Base-by-base conservation (phyloP, 1,140 invertebrate genomes). In the Adelges cooleyi region DNA sequence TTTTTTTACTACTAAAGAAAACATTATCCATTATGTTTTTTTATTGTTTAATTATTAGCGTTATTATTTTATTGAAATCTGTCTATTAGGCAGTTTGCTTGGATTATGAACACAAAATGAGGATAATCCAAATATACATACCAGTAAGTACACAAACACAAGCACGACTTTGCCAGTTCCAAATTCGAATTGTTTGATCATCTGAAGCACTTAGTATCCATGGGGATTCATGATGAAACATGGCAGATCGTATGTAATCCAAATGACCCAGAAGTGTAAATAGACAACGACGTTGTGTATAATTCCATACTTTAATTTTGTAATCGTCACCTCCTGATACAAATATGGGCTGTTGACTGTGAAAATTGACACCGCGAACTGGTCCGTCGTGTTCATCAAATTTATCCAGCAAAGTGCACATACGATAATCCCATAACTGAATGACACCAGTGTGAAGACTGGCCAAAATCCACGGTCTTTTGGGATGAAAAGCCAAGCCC, bases 321-420 rank as follows among this genome's bases (percentile, higher is more conserved):
- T 98, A 98, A 75, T 99, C 96, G 53, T 68, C 68, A 27, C 68
- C 97, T 62, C 97, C 97, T 40, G 95, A 99, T 1, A 99, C 97
- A 76, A 99, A 99, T 1, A 99, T 78, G 0, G 97, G 96, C 76
- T 99, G 96, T 72, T 99, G 95, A 72, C 82, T 88, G 73, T 99
- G 97, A 75, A 99, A 99, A 75, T 92, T 93, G 67, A 99, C 94
- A 67, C 96, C 95, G 73, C 97, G 82, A 17, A 99, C 97, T 11
- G 97, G 97, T 2, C 96, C 96, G 78, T 99, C 96, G 74, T 99
- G 97, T 75, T 99, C 96, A 77, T 99, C 97, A 78, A 98, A 99
- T 78, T 99, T 99, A 72, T 99, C 97, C 66, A 99, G 79, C 50
- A 99, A 77, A 15, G 96, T 97, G 75, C 95, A 96, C 94, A 99